phyloP scores from a whole-genome alignment of 2,797 vertebrate species.

The Remorina albescens region DNA sequence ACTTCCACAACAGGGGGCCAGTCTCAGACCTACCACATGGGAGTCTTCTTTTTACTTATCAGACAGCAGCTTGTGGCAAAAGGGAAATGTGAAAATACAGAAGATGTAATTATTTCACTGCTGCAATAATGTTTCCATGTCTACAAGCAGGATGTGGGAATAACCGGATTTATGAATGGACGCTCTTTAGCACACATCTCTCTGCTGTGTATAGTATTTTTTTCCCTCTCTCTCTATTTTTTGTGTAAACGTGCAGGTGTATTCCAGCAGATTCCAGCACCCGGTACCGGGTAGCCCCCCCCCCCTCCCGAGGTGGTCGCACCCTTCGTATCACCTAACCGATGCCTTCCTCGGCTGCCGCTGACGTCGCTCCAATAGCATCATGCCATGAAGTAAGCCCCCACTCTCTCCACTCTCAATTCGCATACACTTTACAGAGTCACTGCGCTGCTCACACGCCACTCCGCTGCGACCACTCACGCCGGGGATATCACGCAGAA shows the following conservation, averaged over 20 bases:
- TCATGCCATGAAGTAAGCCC: slow-evolving; percentile 71
- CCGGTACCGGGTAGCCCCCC: slow-evolving; percentile 17
- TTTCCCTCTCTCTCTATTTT: background rate
- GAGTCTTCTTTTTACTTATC: slow-evolving; percentile 1
- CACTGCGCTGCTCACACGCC: slow-evolving; percentile 55
- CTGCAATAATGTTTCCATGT: background rate
- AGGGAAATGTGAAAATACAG: slow-evolving; percentile 6
- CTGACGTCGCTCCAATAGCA: slow-evolving; percentile 79
- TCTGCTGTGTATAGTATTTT: background rate
- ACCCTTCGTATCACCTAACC: slow-evolving; percentile 70
- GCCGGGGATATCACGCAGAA: slow-evolving; percentile 34
- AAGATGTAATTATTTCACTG: background rate
- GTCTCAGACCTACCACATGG: background rate
- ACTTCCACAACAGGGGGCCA: slow-evolving; percentile 14
- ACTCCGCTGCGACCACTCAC: slow-evolving; percentile 11
- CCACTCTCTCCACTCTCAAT: slow-evolving; percentile 49
- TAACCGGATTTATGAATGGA: background rate
- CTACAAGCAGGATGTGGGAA: background rate
- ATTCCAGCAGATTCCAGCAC: slow-evolving; percentile 66
- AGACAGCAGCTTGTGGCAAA: background rate
- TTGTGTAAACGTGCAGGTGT: slow-evolving; percentile 34
- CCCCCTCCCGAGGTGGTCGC: slow-evolving; percentile 39
- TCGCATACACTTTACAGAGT: slow-evolving; percentile 68
- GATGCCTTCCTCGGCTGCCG: slow-evolving; percentile 51
- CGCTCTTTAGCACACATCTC: slow-evolving; percentile 9